A percentile compares a stretch with the other conserved stretches of the same genome.
Evolutionary conservation across 1,140 invertebrate genomes (phyloP).

Genomic region (Philopotamus ludificatus): DNA sequence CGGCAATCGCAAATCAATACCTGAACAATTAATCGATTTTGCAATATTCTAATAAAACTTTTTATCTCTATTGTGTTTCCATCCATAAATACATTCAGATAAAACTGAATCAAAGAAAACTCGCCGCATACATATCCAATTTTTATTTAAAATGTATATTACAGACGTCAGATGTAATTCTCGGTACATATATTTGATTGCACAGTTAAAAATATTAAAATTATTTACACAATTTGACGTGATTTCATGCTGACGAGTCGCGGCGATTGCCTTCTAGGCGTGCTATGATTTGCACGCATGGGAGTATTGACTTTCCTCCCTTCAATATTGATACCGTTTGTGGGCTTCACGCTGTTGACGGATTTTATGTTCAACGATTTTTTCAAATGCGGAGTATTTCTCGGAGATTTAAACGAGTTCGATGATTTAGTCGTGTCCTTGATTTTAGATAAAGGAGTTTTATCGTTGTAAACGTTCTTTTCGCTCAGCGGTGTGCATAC

Average conservation of each 20-base stretch:
- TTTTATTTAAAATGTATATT: too few species aligned
- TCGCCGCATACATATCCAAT: too few species aligned
- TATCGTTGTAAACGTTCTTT: conserved; percentile 19
- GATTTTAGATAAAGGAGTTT: conserved; percentile 14
- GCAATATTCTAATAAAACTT: too few species aligned
- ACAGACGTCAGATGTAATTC: too few species aligned
- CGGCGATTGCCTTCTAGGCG: conserved; percentile 36
- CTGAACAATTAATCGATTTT: too few species aligned
- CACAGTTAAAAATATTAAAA: too few species aligned
- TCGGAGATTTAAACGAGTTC: conserved; percentile 26
- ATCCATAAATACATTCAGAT: too few species aligned
- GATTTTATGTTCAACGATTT: conserved; percentile 34
- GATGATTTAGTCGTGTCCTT: conserved; percentile 8
- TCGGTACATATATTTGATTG: too few species aligned
- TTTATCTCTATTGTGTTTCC: too few species aligned
- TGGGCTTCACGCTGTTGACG: conserved; percentile 15
- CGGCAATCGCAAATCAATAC: too few species aligned
- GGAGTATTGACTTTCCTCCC: conserved; percentile 31
- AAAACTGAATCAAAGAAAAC: too few species aligned
- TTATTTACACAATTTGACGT: conserved; percentile 30
- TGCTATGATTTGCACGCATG: conserved; percentile 34
- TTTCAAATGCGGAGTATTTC: conserved; percentile 28
- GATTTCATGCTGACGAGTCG: conserved; percentile 32
- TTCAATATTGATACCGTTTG: conserved; percentile 2
- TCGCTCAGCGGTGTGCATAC: conserved; percentile 38